These are phyloP conservation scores for Cladorhizidae sp. DNA, from an alignment of 37 sponge, comb jelly and placozoan genomes.

Conservation along the genomic window DNA sequence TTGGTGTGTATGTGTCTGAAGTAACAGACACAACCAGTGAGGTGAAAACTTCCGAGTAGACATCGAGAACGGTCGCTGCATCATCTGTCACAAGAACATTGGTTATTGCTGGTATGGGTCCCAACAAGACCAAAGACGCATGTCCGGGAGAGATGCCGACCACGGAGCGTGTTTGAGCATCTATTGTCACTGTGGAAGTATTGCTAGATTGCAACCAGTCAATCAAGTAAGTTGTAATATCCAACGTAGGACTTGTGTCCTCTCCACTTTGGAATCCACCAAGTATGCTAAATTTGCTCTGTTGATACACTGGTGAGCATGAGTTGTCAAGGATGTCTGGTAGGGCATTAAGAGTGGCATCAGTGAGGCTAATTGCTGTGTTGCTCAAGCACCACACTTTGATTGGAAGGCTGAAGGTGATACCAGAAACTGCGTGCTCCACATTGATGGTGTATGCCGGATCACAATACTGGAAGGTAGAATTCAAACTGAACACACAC, in stretches of 20 bases:
- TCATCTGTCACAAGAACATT: slow-evolving; percentile 21
- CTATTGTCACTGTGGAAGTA: background rate
- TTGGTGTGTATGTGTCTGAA: slow-evolving; percentile 11
- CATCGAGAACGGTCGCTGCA: background rate
- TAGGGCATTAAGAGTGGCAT: slow-evolving; percentile 14
- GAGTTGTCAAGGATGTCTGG: background rate
- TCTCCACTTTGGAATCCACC: slow-evolving; percentile 16
- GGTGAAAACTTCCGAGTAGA: slow-evolving; percentile 37
- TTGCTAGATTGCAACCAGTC: background rate
- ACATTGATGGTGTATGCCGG: slow-evolving; percentile 2
- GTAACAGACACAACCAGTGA: slow-evolving; percentile 9
- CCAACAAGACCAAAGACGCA: background rate
- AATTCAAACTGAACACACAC: background rate
- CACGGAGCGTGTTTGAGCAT: background rate
- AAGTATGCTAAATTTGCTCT: slow-evolving; percentile 6
- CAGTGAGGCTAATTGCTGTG: slow-evolving; percentile 7
- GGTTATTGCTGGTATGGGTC: background rate
- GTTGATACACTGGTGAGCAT: background rate
- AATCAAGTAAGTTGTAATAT: slow-evolving; percentile 7
- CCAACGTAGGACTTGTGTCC: background rate
- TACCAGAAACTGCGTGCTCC: background rate
- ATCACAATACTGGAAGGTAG: background rate
- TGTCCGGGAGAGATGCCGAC: background rate
- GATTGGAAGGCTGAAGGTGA: slow-evolving; percentile 42
- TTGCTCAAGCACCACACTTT: slow-evolving; percentile 32